Base-by-base conservation (phyloP, 2,888 invertebrate species). In the Bruchidius siliquastri region DNA sequence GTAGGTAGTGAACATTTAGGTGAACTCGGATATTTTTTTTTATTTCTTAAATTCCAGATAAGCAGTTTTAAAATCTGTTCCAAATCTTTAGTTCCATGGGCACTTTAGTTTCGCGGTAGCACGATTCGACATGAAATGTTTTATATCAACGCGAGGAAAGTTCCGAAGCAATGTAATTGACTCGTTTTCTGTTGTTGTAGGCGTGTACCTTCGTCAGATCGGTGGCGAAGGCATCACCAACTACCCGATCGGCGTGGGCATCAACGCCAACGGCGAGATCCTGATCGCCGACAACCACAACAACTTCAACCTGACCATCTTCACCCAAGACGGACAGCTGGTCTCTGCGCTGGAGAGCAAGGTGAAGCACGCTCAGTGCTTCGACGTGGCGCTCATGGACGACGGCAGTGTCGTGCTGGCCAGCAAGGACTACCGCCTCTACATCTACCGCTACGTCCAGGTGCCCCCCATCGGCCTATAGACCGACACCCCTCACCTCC, bases 211-310 rank as follows among this genome's bases (percentile, higher is more conserved):
- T 81, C 92, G 99, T 71, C 98, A 99, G 87, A 99, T 99, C 83
- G 99, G 99, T 73, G 98, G 99, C 72, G 99, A 99, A 86, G 99
- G 99, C 72, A 94, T 99, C 82, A 99, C 99, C 82, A 99, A 99
- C 87, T 99, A 99, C 87, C 99, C 99, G 0, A 99, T 99, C 80
- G 99, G 99, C 21, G 99, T 99, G 6, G 99, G 99, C 79, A 99
- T 99, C 85, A 99, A 98, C 88, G 93, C 95, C 4, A 93, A 94
- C 73, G 99, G 98, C 66, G 98, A 99, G 87, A 98, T 99, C 78
- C 90, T 99, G 79, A 98, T 99, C 80, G 99, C 99, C 72, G 99
- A 99, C 89, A 99, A 99, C 89, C 99, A 99, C 88, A 99, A 99
- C 90, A 99, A 99, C 88, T 99, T 99, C 90, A 99, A 99, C 87